Evolutionary conservation across 2,797 vertebrate genomes (phyloP).

Genomic region (Ptychobarbus kaznakovi): DNA sequence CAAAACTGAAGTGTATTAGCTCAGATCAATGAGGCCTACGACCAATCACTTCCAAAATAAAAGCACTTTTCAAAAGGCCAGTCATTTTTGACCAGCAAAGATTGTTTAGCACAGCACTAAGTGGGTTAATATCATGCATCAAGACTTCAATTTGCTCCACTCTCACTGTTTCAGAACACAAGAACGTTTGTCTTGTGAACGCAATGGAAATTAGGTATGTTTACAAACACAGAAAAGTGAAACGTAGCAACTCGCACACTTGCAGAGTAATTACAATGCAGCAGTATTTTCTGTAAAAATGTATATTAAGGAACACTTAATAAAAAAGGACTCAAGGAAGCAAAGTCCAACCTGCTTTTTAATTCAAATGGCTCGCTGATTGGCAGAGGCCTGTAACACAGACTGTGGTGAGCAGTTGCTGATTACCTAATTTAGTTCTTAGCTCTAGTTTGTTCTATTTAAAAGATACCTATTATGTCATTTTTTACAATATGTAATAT

Average conservation of each 20-base stretch:
- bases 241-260: neutral
- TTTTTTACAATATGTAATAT: neutral
- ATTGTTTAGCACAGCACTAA: neutral
- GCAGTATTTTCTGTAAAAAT: neutral
- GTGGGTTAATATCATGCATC: neutral
- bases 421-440: neutral
- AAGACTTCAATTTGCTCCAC: neutral
- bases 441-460: neutral
- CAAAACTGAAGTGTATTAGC: neutral
- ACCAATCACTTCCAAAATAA: neutral
- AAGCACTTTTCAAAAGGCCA: neutral
- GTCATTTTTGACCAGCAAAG: no score
- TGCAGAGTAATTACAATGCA: neutral
- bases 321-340: slow-evolving; percentile 24
- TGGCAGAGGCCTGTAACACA: neutral
- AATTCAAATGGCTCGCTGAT: neutral
- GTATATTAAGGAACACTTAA: slow-evolving; percentile 9
- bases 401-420: neutral
- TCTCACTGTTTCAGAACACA: neutral
- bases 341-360: neutral
- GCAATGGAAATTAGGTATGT: neutral
- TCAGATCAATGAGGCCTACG: neutral
- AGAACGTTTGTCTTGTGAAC: neutral
- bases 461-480: neutral
- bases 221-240: neutral